These are phyloP conservation scores for Glossosoma conforme DNA, from an alignment of 1,140 invertebrate genomes.

Conservation along the genomic window DNA sequence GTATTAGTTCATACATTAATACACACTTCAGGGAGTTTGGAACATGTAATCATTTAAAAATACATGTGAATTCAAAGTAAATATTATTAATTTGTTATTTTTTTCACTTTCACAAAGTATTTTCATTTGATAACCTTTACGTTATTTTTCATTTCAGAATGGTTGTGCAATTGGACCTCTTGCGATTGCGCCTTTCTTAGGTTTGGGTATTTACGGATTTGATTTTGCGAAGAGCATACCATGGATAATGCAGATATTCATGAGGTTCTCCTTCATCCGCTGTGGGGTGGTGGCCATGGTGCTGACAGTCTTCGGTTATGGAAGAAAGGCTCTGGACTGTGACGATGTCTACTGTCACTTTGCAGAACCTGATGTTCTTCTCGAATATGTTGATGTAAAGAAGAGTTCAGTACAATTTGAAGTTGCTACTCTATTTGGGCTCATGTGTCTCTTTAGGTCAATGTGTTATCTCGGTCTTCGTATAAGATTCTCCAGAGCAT, in stretches of 20 bases:
- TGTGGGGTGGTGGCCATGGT: constrained; percentile 57
- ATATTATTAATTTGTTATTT: too few species aligned
- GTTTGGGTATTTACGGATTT: constrained; percentile 60
- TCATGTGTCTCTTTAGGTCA: constrained; percentile 51
- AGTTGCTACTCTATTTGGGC: constrained; percentile 45
- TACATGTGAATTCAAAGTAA: too few species aligned
- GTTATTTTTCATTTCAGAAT: constrained; percentile 48
- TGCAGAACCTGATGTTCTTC: constrained; percentile 53
- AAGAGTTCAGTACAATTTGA: constrained; percentile 51
- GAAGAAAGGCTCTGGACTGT: constrained; percentile 52
- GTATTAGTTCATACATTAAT: too few species aligned
- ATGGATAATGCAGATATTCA: constrained; percentile 51
- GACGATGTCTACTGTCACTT: constrained; percentile 57
- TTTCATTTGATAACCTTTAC: too few species aligned
- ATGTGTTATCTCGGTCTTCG: constrained; percentile 51
- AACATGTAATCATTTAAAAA: not conserved
- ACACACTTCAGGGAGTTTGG: too few species aligned
- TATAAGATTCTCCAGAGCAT: constrained; percentile 51
- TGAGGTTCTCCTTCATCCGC: constrained; percentile 59
- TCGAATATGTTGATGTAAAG: constrained; percentile 52
- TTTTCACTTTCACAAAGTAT: too few species aligned
- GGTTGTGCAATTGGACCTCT: constrained; percentile 59
- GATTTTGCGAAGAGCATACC: constrained; percentile 60
- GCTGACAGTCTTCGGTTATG: constrained; percentile 56
- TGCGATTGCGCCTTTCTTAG: constrained; percentile 57